Base-by-base conservation (phyloP, 2,797 vertebrate genomes). In the Margarornis squamiger region DNA sequence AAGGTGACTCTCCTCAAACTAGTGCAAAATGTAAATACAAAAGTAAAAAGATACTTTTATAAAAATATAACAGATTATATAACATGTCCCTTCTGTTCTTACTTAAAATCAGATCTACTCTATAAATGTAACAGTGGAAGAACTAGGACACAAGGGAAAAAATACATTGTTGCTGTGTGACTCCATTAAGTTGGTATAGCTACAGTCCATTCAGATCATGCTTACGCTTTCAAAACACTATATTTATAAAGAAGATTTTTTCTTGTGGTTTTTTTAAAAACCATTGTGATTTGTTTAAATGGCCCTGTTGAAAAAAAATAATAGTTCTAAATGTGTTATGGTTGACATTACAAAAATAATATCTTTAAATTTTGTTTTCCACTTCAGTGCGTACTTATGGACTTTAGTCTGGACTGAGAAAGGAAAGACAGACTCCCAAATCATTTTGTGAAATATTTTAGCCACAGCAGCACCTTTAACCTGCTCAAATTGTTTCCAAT, bases 401-500 rank as follows among this genome's bases (percentile, higher is more conserved):
- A 52, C 58, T 85, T 92, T 7, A 20, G 43, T 90, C 54, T 88
- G 76, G 74, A 88, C 29, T 85, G 30, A 86, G 84, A 96, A 94
- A 88, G 57, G 30, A 92, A 85, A 87, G 82, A 81, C 63, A 74
- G 23, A 82, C 36, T 79, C 61, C 27, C 58, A 88, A 82, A 80
- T 80, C 7, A 96, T 97, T 97, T 95, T 75, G n/a, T 79, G 36
- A 91, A 90, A 85, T 92, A 88, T 96, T 97, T 97, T 92, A 95
- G 80, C 61, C 13, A 70, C 61, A 78, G 34, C 34, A 92, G 41
- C 88, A 95, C 93, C 94, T 94, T 80, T 86, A 97, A 77, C 39
- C 55, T 80, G 46, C 66, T 96, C 82, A 96, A 91, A 95, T 94
- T 91, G 34, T 91, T 97, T 97, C 92, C 57, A 96, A 91, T 93